Evolutionary conservation across 37 sponge, comb jelly and placozoan species (phyloP).

Genomic region (Sycon ciliatum): DNA sequence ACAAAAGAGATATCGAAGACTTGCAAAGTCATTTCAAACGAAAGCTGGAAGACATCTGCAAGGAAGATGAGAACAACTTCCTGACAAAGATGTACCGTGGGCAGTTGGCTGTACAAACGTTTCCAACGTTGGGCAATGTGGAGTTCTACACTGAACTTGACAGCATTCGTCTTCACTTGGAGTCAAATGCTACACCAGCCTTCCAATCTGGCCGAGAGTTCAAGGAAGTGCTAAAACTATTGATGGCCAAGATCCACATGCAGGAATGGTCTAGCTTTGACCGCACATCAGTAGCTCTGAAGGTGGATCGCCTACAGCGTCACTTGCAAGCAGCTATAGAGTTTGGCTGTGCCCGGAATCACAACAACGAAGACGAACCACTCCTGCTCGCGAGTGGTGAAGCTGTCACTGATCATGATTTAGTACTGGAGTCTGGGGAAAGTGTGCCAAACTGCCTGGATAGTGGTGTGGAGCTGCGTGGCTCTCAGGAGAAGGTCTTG

Average conservation of each 20-base stretch:
- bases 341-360: no score
- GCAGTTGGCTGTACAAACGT: neutral
- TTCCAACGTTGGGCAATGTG: neutral
- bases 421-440: no score
- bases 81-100: neutral
- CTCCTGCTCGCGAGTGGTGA: no score
- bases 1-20: neutral
- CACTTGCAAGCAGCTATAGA: no score
- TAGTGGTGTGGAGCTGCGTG: no score
- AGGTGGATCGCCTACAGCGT: no score
- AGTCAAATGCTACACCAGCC: neutral
- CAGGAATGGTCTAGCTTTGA: conserved; percentile 11
- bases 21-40: neutral
- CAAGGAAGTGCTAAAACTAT: neutral
- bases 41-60: neutral
- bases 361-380: no score
- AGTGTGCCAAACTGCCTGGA: no score
- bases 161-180: neutral
- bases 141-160: neutral
- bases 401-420: no score
- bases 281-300: no score
- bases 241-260: neutral
- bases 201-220: neutral
- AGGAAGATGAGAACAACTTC: neutral
- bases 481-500: no score